Base-by-base conservation (phyloP, 1,140 invertebrate genomes). In the Paracyclopina nana region DNA sequence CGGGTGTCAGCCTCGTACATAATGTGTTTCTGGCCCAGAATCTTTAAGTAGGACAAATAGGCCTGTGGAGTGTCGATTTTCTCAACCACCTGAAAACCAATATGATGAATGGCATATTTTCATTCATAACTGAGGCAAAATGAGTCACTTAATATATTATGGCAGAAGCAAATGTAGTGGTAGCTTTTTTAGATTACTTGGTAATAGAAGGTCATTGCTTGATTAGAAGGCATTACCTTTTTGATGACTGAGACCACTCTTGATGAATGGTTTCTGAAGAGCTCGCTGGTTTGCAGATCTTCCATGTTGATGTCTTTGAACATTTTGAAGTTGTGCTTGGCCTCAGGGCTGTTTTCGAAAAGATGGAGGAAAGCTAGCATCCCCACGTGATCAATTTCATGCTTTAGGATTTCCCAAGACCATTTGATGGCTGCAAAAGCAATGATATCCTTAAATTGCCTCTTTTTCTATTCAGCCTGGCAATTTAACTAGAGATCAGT, bases 291-390 rank as follows among this genome's bases (percentile, higher is more conserved):
- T 38, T 20, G 14, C 2, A 38, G 34, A 20, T 38, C 34, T 20
- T 38, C 34, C 34, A 20, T 38, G 34, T n/a, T 16, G n/a, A 38
- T 38, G 34, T 38, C 34, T 20, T n/a, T 38, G 34, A 38, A 38
- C 14, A 20, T 16, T 20, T 38, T 38, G 9, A 38, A 38, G 34
- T 20, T 38, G 34, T 38, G 14, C 34, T 38, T 38, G 34, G 34
- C 34, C 14, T 38, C 34, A 16, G 34, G 34, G 20, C 20, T n/a
- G 20, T 38, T n/a, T n/a, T 38, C 34, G 34, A 38, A 38, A n/a
- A 38, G 20, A 20, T 38, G 34, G 8, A 38, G 34, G 34, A 38
- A 38, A 20, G 34, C 20, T n/a, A 38, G 34, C 34, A 38, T 20
- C n/a, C 34, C 34, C n/a, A 38, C 20, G 8, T 38, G 14, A 16